Evolutionary conservation across 2,113 vertebrate species (phyloP), one percentile per base, ranked within the genome.

Genomic region (Mesoclemmys tuberculata): DNA sequence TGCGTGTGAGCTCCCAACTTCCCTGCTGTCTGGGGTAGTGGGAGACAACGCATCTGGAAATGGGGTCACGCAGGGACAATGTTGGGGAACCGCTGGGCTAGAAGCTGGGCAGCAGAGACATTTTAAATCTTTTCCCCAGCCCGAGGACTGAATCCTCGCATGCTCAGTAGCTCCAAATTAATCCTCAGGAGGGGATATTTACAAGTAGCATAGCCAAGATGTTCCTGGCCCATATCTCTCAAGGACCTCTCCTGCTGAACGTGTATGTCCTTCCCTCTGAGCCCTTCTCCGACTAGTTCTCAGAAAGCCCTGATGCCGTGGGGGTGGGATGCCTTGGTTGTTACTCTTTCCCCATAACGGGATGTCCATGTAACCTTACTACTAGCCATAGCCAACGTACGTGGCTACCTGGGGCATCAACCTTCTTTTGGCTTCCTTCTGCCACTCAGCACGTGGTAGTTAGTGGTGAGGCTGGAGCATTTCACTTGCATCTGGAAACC

Each of bases 71-170:
- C 46, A 46, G 46, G 8, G 46, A 46, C 5, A 46, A 46, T 46
- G 8, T 46, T 46, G 5, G 8, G 46, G 46, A 46, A 46, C 46
- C 46, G 46, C 46, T 46, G 46, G 46, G 52, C 92, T 31, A 27
- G 19, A 96, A 93, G 52, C 94, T 61, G 52, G 71, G n/a, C 24
- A 92, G 88, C 58, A 85, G 16, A 83, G 91, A 84, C 94, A 93
- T 71, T 95, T 95, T 84, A 84, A 90, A 92, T 26, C 75, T 87
- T 77, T 89, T 92, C 85, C 94, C 56, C 93, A 96, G 94, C 93
- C 56, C 64, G 93, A 92, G 93, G 80, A 52, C 80, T 94, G 88
- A 91, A 89, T 85, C 86, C 79, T 85, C 44, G 89, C 82, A 89
- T 2, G 80, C 29, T 61, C 56, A 31, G 12, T 26, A 61, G 26